Evolutionary conservation across 2,113 vertebrate species (phyloP), one percentile per base, ranked within the genome.

Genomic region (Poecilia latipinna): DNA sequence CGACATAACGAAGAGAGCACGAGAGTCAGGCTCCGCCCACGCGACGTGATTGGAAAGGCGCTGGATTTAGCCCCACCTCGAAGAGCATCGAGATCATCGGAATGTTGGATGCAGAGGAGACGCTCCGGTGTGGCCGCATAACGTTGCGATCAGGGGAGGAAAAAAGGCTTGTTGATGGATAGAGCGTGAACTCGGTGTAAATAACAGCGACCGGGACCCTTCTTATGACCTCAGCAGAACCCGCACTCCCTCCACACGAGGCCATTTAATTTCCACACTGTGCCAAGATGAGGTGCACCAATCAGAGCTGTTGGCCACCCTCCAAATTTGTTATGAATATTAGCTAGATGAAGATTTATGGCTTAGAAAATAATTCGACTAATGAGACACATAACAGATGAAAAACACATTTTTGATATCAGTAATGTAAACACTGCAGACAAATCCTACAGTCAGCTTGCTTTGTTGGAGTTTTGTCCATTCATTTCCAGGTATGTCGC

Each of bases 51-150:
- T 93, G 91, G 93, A 84, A 69, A 84, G 80, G 78, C 70, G 54
- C 74, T 75, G 79, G 61, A 72, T 79, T 87, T 93, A 86, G 88
- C 92, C 87, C 94, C 93, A 87, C 93, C 94, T 88, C 84, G 85
- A 85, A 72, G 86, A 84, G 88, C 85, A 78, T 89, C 75, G 91
- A 86, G 37, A 91, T 92, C 92, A 93, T 68, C 61, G 84, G 72
- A 61, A 83, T 88, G 11, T 76, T 86, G 86, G 86, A 82, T 84
- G 88, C 88, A 74, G 82, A 65, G 75, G 79, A 86, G 88, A 80
- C 80, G 87, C 82, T 22, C 51, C 77, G 29, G 7, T 26, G 15
- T 26, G 61, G 61, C 12, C 61, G 51, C 51, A 37, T 37, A 57
- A 22, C 19, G 15, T 57, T 22, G 22, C 7, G 51, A 24, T 24